These are phyloP conservation scores for Pseudotriccus pelzelni DNA, from an alignment of 2,797 vertebrate genomes.

Conservation along the genomic window DNA sequence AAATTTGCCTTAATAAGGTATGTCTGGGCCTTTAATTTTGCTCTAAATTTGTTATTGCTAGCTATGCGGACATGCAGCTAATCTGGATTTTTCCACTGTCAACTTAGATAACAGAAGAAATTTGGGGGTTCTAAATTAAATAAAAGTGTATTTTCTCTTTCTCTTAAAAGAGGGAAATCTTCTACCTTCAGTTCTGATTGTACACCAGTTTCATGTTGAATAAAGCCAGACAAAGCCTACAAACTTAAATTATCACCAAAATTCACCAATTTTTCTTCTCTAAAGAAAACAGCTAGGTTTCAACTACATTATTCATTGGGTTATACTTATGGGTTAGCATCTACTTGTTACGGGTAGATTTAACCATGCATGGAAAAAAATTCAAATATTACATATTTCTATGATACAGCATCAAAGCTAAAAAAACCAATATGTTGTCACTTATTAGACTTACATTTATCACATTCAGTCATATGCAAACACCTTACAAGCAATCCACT, in stretches of 20 bases:
- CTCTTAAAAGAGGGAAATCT: not conserved
- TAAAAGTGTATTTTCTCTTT: not conserved
- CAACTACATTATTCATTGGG: not conserved
- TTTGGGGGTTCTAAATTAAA: accelerated
- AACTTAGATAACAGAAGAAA: not conserved
- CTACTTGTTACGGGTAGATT: not conserved
- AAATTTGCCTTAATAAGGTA: not conserved
- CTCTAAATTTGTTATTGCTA: not conserved
- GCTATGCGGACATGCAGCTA: not conserved
- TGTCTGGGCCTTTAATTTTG: not conserved
- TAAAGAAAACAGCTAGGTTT: not conserved
- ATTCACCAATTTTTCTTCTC: not conserved
- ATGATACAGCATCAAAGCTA: not conserved
- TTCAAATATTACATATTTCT: not conserved
- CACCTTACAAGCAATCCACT: not conserved
- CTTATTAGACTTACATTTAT: not conserved
- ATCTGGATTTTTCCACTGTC: not conserved
- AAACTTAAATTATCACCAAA: not conserved
- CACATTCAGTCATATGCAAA: not conserved
- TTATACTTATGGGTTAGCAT: not conserved
- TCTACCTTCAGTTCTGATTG: not conserved
- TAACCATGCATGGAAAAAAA: not conserved
- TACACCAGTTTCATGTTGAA: not conserved
- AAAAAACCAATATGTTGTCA: not conserved
- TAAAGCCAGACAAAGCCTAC: not conserved